Percentiles rank a stretch among this genome's conserved stretches.
Evolutionary conservation across 2,113 vertebrate species (phyloP).

Genomic region (Baryphthengus martii): DNA sequence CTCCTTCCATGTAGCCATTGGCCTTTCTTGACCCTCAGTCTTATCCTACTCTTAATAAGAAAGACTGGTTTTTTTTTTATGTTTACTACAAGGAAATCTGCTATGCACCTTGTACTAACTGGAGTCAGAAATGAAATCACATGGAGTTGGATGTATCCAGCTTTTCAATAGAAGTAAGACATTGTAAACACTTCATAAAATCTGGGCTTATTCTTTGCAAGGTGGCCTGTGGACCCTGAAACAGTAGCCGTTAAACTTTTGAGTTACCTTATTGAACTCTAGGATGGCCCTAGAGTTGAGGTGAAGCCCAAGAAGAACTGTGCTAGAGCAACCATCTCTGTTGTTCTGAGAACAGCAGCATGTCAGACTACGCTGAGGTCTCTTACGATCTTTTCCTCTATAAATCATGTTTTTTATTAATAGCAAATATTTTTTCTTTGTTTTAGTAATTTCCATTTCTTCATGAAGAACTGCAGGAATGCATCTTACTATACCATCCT

Average conservation of each 20-base stretch:
- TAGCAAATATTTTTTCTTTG: neutral
- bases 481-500: neutral
- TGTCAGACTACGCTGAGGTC: neutral
- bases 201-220: neutral
- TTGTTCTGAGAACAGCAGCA: neutral
- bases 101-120: neutral
- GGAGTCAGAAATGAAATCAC: neutral
- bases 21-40: neutral
- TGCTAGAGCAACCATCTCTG: neutral
- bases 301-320: neutral
- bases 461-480: neutral
- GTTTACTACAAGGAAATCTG: neutral
- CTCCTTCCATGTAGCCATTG: neutral
- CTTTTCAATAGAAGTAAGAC: neutral
- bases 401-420: neutral
- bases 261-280: fast-evolving
- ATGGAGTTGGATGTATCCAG: neutral
- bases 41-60: neutral
- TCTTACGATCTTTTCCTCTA: neutral
- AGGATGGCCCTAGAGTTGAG: neutral
- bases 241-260: neutral
- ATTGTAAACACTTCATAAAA: neutral
- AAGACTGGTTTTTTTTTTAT: neutral
- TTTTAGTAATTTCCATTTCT: neutral
- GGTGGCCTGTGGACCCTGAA: neutral